These are phyloP conservation scores for Peromyscus melanophrys DNA, from an alignment of 2,797 vertebrate genomes.

Conservation along the genomic window DNA sequence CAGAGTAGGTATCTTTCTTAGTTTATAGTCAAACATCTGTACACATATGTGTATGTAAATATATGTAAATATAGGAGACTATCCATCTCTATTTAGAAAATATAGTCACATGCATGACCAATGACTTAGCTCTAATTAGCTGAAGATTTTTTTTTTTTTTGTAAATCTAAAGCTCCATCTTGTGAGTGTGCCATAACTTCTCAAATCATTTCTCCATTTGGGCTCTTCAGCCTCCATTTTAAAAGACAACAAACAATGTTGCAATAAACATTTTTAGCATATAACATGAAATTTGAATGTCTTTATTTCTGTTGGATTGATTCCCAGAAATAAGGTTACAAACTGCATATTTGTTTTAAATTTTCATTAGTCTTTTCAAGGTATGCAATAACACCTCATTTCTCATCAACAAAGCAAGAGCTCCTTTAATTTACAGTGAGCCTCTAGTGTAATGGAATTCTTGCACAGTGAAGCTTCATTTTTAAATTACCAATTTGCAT, in stretches of 20 bases:
- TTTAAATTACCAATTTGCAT: neutral
- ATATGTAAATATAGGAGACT: neutral
- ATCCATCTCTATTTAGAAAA: neutral
- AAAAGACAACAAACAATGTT: neutral
- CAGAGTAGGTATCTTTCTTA: neutral
- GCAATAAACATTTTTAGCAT: neutral
- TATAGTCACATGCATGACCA: neutral
- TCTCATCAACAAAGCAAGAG: neutral
- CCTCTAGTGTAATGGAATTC: neutral
- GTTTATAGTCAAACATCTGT: neutral
- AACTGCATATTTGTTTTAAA: neutral
- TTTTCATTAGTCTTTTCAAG: neutral
- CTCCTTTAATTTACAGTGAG: neutral
- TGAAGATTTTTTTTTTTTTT: neutral
- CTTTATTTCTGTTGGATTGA: neutral
- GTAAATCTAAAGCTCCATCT: conserved; percentile 2
- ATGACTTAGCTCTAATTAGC: neutral
- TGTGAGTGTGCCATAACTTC: neutral
- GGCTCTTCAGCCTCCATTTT: conserved; percentile 2
- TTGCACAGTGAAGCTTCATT: neutral
- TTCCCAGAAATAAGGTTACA: neutral
- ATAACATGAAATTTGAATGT: neutral
- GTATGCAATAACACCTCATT: neutral
- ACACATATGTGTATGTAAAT: neutral
- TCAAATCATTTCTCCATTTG: neutral